These are phyloP conservation scores for Cybosia mesomella DNA, from an alignment of 2,888 invertebrate genomes.

Conservation along the genomic window DNA sequence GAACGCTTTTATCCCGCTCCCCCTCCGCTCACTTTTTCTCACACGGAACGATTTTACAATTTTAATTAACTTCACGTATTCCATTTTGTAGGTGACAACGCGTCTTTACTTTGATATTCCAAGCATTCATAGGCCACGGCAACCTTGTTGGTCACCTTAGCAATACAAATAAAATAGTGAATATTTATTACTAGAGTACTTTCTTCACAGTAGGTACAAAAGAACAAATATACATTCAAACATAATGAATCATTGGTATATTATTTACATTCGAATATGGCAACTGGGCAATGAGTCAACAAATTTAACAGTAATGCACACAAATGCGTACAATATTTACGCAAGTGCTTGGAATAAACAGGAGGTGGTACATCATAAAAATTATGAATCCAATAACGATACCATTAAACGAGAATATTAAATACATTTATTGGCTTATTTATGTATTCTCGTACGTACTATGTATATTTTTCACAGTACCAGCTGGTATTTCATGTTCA, in stretches of 20 bases:
- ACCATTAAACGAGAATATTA: slow-evolving; percentile 18
- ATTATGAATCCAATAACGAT: slow-evolving; percentile 25
- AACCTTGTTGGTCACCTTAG: no score
- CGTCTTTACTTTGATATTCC: no score
- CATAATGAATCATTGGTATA: not conserved
- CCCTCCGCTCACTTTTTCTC: no score
- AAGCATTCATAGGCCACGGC: no score
- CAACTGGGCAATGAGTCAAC: not conserved
- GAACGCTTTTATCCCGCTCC: no score
- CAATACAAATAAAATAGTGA: not conserved
- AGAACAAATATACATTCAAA: not conserved
- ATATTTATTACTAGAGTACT: not conserved
- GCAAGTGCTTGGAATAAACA: slow-evolving; percentile 30
- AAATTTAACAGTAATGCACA: slow-evolving; percentile 1
- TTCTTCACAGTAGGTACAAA: not conserved
- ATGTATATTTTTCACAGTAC: not conserved
- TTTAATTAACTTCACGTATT: no score
- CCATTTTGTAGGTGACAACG: no score
- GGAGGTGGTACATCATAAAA: slow-evolving; percentile 38
- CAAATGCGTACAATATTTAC: slow-evolving; percentile 30
- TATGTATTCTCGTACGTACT: slow-evolving; percentile 11
- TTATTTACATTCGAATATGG: not conserved
- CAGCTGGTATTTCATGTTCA: not conserved
- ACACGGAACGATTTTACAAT: no score
- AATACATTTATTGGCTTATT: slow-evolving; percentile 27